phyloP scores from a whole-genome alignment of 2,888 invertebrate species.

The Agrenia bidenticulata region DNA sequence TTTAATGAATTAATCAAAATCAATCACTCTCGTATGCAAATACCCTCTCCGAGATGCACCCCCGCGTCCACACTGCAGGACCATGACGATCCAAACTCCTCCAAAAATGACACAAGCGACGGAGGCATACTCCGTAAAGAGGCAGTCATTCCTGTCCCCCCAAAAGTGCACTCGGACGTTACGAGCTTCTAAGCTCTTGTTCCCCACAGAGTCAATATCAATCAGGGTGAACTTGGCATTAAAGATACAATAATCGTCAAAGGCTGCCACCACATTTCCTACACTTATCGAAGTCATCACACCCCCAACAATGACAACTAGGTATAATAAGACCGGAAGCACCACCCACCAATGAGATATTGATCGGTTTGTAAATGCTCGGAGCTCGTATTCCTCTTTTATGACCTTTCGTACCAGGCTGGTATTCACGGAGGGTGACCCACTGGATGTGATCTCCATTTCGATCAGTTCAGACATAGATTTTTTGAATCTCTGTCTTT shows the following conservation, averaged over 20 bases:
- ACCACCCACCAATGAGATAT: slow-evolving; percentile 32
- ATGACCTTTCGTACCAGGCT: slow-evolving; percentile 20
- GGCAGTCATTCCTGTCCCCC: slow-evolving; percentile 23
- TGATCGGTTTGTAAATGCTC: slow-evolving; percentile 19
- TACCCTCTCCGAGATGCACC: slow-evolving; percentile 20
- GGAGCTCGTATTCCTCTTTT: slow-evolving; percentile 17
- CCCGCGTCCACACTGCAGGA: slow-evolving; percentile 33
- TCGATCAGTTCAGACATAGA: slow-evolving; percentile 7
- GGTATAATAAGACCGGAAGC: slow-evolving; percentile 26
- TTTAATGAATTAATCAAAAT: not conserved
- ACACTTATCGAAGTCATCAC: slow-evolving; percentile 25
- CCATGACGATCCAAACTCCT: slow-evolving; percentile 30
- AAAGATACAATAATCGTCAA: slow-evolving; percentile 27
- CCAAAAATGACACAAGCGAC: slow-evolving; percentile 33
- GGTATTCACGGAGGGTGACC: not conserved
- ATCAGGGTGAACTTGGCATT: slow-evolving; percentile 23
- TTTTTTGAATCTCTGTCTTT: too few relatives aligned
- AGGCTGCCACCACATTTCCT: slow-evolving; percentile 26
- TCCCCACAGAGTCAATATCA: slow-evolving; percentile 17
- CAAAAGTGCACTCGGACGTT: not conserved
- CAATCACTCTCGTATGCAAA: not conserved
- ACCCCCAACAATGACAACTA: slow-evolving; percentile 28
- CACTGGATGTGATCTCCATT: slow-evolving; percentile 13
- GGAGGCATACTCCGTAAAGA: slow-evolving; percentile 26
- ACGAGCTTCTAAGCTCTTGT: slow-evolving; percentile 1